Base-by-base conservation (phyloP, 2,113 vertebrate species). In the Elanus axillaris region DNA sequence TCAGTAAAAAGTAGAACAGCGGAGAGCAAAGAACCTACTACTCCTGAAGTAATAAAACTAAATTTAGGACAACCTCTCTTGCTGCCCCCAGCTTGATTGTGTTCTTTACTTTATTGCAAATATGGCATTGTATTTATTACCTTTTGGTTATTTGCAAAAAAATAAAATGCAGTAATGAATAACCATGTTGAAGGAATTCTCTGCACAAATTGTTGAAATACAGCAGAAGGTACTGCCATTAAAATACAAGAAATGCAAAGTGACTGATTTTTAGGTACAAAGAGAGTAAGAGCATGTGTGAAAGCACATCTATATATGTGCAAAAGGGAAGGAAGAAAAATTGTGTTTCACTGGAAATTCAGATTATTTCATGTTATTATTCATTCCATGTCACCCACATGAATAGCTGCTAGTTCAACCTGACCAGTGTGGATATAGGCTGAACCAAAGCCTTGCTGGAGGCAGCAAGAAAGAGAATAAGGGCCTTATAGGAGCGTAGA, bases 371-470 rank as follows among this genome's bases (percentile, higher is more conserved):
- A 73, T 7, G 34, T 45, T 85, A 32, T 43, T 86, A 72, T n/a
- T 67, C 20, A 67, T 42, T 88, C 15, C 27, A 47, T 4, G n/a
- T 29, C 68, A 94, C 77, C 9, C 32, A 56, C 32, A 15, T 18
- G 58, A 50, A 75, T 13, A 83, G 62, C 43, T 80, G 45, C 48
- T 29, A 62, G 53, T 56, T 80, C 63, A 64, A 62, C 6, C 84
- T 84, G 50, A 74, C 10, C 5, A 0, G 16, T n/a, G 25, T 0
- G 59, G 32, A 52, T 8, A 53, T 0, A 71, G 17, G 38, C 42
- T 63, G 38, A 87, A 89, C 40, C 25, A 76, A 84, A 93, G 47
- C 47, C 45, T 71, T 77, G 68, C 45, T 77, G n/a, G 16, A 48
- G 16, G 55, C 32, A 80, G 55, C 29, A 69, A 48, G 34, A 23